Evolutionary conservation across 2,888 invertebrate species (phyloP).

Genomic region (Apomyelois bistriatella): DNA sequence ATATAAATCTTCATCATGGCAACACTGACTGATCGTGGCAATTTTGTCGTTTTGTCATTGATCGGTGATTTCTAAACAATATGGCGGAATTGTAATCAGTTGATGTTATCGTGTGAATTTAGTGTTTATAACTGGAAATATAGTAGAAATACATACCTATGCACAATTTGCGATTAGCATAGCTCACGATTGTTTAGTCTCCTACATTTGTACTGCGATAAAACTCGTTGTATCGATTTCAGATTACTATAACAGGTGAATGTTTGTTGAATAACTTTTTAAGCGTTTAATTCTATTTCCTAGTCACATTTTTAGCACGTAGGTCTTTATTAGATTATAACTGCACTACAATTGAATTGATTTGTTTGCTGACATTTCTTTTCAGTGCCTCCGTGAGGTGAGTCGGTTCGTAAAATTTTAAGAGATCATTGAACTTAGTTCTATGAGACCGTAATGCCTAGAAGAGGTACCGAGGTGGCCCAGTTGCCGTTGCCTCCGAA

Average conservation of each 20-base stretch:
- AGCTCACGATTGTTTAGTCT: constrained; percentile 13
- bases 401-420: background rate
- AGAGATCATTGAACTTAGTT: constrained; percentile 18
- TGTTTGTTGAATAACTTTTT: constrained; percentile 29
- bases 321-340: constrained; percentile 46
- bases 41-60: constrained; percentile 16
- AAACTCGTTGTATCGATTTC: constrained; percentile 16
- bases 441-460: constrained; percentile 51
- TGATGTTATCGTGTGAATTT: constrained; percentile 39
- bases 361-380: constrained; percentile 17
- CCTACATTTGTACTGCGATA: background rate
- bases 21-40: constrained; percentile 4
- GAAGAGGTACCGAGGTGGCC: constrained; percentile 54
- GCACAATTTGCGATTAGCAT: constrained; percentile 16
- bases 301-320: constrained; percentile 46
- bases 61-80: constrained; percentile 48
- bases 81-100: constrained; percentile 65
- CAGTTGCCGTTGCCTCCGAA: constrained; percentile 51
- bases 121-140: constrained; percentile 25
- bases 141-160: constrained; percentile 20
- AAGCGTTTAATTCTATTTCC: constrained; percentile 45
- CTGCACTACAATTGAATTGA: constrained; percentile 16
- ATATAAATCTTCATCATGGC: too few relatives aligned
- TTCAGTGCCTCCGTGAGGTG: constrained; percentile 9
- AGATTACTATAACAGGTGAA: constrained; percentile 29